Evolutionary conservation across 2,888 invertebrate species (phyloP), one percentile per base, ranked within the genome.

Genomic region (Drosophila cognata): DNA sequence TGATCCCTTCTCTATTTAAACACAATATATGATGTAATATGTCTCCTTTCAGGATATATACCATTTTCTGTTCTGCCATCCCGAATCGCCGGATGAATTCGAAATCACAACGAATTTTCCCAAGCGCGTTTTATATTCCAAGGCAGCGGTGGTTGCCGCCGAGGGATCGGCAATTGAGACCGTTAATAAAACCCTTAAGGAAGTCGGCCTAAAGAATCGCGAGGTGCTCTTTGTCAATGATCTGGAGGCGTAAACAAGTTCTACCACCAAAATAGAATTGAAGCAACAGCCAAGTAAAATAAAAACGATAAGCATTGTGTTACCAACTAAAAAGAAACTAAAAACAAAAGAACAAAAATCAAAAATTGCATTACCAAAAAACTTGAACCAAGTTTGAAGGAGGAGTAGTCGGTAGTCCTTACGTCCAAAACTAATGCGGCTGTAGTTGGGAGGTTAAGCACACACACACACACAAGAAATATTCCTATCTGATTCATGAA

Each of bases 61-160:
- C 94, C 96, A 98, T 93, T 99, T 97, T 94, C 97, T 99, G 79
- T 98, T 99, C 94, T 98, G 98, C 92, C 98, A 99, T 94, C 97
- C 98, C 6, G 96, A 96, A 85, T 96, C 99, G 18, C 99, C 99
- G 2, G 95, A 98, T 92, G 96, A 96, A 92, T 99, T 99, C 92
- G 98, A 99, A 94, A 98, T 99, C 78, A 97, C 98, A 57, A 98
- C 98, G 79, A 99, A 98, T 94, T 99, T 98, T 93, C 99, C 99
- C 0, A 97, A 98, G 92, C 95, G 97, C 77, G 95, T 96, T 73
- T 94, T 99, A 63, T 95, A 95, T 78, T 88, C 92, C 61, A 92
- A 91, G 81, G 77, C 89, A 55, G 74, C 75, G 16, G 62, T 75
- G 4, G 82, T 78, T 46, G 64, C 72, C 56, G 77, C 70, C 31